Evolutionary conservation across 2,797 vertebrate species (phyloP).

Genomic region (Phaenicophaeus curvirostris): DNA sequence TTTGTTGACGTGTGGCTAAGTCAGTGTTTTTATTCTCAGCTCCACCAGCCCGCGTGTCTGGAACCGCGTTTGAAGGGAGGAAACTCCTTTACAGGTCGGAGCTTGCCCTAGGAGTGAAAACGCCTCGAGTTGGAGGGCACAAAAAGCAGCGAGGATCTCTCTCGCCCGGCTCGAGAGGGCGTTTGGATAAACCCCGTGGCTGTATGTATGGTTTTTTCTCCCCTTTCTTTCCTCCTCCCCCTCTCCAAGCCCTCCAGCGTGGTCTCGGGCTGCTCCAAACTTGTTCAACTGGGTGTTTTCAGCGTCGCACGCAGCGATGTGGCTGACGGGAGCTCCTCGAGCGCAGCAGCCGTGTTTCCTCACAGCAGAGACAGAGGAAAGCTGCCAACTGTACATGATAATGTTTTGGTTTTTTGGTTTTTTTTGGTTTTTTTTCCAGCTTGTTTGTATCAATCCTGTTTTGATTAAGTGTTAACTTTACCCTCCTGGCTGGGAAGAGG

Average conservation of each 20-base stretch:
- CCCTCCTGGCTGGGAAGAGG: not conserved
- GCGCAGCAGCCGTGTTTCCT: not conserved
- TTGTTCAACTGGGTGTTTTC: not conserved
- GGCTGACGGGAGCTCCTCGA: not conserved
- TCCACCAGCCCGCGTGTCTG: rapidly evolving
- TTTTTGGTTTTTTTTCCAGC: not conserved
- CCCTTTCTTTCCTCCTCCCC: not conserved
- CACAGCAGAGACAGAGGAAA: not conserved
- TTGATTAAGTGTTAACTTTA: not conserved
- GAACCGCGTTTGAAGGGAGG: rapidly evolving
- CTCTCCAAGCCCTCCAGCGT: not conserved
- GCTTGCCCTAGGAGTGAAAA: not conserved
- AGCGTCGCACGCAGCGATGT: rapidly evolving
- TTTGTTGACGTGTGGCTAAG: not conserved
- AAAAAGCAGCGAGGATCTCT: not conserved
- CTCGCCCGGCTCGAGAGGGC: not conserved
- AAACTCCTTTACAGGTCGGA: not conserved
- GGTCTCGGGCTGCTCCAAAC: not conserved
- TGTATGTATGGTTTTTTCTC: too few relatives aligned
- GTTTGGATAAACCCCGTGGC: not conserved
- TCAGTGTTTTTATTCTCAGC: not conserved
- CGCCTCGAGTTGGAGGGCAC: not conserved
- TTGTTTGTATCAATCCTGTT: not conserved
- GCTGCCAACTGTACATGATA: not conserved
- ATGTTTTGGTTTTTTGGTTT: too few relatives aligned